Conservation (phyloP, 2,113 vertebrate species). For the Prunella himalayana region DNA sequence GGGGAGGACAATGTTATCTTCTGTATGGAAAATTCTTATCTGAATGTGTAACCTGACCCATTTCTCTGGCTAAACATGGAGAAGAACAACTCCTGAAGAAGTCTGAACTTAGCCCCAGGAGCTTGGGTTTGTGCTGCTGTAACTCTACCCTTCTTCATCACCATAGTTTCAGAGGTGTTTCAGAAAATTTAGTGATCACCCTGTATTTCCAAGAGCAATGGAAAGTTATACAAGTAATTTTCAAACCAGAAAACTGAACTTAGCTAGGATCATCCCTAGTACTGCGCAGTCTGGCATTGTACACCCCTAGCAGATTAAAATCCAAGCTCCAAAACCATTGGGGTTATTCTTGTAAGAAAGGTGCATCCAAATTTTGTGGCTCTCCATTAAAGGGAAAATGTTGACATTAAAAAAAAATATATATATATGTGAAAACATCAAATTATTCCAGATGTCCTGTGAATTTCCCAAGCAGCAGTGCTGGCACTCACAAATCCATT, state of each 20-base stretch:
- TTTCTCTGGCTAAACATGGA: not conserved
- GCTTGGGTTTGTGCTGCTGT: not conserved
- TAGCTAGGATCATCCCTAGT: not conserved
- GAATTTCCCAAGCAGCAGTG: not conserved
- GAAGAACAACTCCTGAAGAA: not conserved
- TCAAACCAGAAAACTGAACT: not conserved
- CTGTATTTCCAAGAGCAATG: not conserved
- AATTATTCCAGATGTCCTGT: conserved; percentile 41
- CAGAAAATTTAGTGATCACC: not conserved
- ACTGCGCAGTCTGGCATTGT: not conserved
- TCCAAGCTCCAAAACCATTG: not conserved
- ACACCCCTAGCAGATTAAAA: rapidly evolving
- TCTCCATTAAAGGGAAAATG: not conserved
- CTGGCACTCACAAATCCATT: not conserved
- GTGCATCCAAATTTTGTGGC: not conserved
- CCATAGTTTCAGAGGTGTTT: not conserved
- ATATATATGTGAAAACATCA: not conserved
- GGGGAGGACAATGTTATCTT: not conserved
- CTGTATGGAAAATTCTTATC: not conserved
- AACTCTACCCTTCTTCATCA: not conserved
- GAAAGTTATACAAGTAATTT: not conserved
- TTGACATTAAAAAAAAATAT: not conserved
- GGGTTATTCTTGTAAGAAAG: not conserved
- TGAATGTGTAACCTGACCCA: not conserved
- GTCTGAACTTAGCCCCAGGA: not conserved